Conservation (phyloP, 2,113 vertebrate genomes). For the Ceyx melanurus region DNA sequence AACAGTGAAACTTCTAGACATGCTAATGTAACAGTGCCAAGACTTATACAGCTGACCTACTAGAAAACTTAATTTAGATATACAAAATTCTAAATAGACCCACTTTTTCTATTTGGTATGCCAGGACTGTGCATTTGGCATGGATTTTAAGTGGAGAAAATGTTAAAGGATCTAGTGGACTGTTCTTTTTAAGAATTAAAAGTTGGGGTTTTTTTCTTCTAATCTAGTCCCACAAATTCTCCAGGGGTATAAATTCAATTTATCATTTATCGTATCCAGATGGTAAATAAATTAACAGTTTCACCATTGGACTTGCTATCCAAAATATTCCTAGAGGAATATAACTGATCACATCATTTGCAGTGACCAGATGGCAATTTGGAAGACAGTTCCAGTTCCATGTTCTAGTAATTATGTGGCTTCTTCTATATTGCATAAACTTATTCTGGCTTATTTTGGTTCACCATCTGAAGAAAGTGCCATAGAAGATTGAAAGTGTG, state of each 20-base stretch:
- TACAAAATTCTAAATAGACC: not conserved
- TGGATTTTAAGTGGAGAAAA: not conserved
- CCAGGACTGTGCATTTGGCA: not conserved
- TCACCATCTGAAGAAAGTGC: not conserved
- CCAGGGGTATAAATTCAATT: conserved; percentile 29
- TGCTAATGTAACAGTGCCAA: not conserved
- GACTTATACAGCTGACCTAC: not conserved
- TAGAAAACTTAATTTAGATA: not conserved
- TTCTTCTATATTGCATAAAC: not conserved
- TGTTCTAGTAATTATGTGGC: not conserved
- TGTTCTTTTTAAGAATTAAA: not conserved
- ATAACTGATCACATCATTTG: conserved; percentile 53
- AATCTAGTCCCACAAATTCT: not conserved
- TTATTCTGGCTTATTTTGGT: not conserved
- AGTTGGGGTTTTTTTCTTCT: not conserved
- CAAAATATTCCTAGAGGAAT: conserved; percentile 47
- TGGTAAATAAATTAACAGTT: conserved; percentile 52
- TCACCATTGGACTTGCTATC: conserved; percentile 14
- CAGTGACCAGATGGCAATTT: conserved; percentile 48
- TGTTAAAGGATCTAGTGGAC: not conserved
- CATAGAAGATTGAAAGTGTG: not conserved
- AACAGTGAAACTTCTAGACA: not conserved
- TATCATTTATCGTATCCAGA: conserved; percentile 60
- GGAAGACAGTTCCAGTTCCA: conserved; percentile 9
- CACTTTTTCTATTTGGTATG: not conserved